These are phyloP conservation scores for Dryadula phaetusa DNA, from an alignment of 2,888 invertebrate genomes.

Conservation along the genomic window DNA sequence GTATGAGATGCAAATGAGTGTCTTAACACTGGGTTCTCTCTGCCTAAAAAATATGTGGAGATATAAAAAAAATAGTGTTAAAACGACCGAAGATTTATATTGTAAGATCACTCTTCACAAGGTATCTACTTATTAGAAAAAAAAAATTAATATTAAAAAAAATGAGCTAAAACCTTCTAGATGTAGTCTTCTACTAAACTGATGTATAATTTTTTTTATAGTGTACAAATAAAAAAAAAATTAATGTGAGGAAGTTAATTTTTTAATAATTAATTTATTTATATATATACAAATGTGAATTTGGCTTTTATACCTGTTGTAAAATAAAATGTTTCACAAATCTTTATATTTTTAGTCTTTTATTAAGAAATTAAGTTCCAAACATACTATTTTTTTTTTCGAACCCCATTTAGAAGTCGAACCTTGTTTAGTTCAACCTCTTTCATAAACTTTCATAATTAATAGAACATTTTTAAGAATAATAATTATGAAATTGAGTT, in stretches of 20 bases:
- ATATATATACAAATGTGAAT: conserved; percentile 2
- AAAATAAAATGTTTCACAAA: conserved; percentile 14
- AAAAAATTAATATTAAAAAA: neutral
- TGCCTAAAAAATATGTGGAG: no score
- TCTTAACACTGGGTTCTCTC: no score
- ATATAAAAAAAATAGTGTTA: no score
- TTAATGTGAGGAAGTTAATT: conserved; percentile 5
- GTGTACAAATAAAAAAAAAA: neutral
- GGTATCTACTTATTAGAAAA: conserved; percentile 7
- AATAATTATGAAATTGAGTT: no score
- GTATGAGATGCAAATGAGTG: no score
- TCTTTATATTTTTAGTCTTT: conserved; percentile 7
- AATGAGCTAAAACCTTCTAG: conserved; percentile 14
- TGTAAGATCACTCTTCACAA: conserved; percentile 19
- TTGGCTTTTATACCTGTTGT: conserved; percentile 16
- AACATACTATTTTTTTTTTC: conserved; percentile 12
- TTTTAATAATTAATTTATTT: conserved; percentile 15
- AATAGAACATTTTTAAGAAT: no score
- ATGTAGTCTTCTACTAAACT: conserved; percentile 6
- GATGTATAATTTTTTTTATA: conserved; percentile 6
- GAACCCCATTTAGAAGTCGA: neutral
- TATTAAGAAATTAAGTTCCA: conserved; percentile 17
- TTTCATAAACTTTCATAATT: no score
- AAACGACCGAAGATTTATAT: neutral
- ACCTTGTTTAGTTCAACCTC: no score